Conservation (phyloP, 2,797 vertebrate genomes). For the Fistularia tabacaria region DNA sequence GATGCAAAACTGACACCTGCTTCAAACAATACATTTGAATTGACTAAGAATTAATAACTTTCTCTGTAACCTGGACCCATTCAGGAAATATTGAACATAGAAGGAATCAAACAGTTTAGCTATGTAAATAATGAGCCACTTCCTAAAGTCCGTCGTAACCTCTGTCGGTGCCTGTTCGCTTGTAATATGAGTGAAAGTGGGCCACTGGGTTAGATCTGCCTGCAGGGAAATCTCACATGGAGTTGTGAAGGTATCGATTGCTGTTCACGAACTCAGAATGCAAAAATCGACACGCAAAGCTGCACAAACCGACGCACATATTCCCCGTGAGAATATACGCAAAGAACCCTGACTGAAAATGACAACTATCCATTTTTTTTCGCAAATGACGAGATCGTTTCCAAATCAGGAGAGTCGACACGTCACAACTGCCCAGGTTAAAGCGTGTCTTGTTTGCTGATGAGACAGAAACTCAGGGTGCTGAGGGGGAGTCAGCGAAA, state of each 20-base stretch:
- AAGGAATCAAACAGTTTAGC: background rate
- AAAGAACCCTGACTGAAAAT: too few relatives aligned
- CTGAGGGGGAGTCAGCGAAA: too few relatives aligned
- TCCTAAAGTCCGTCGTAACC: slow-evolving; percentile 4
- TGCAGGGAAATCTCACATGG: slow-evolving; percentile 31
- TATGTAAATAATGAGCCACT: slow-evolving; percentile 2
- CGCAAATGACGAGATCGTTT: too few relatives aligned
- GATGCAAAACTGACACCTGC: too few relatives aligned
- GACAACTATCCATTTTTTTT: too few relatives aligned
- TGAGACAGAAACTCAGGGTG: too few relatives aligned
- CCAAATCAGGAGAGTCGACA: too few relatives aligned
- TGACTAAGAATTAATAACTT: background rate
- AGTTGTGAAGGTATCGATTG: slow-evolving; percentile 40
- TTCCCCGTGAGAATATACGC: too few relatives aligned
- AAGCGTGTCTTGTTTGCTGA: too few relatives aligned
- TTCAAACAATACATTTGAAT: too few relatives aligned
- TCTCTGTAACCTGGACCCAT: background rate
- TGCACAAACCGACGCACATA: background rate
- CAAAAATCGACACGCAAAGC: background rate
- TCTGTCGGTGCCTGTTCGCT: slow-evolving; percentile 3
- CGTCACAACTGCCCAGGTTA: too few relatives aligned
- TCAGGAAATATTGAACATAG: background rate
- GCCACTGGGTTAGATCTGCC: slow-evolving; percentile 49
- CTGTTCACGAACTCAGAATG: slow-evolving; percentile 13
- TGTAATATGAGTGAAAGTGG: slow-evolving; percentile 39